Conservation (phyloP, 2,113 vertebrate genomes). For the Dicrurus megarhynchus region DNA sequence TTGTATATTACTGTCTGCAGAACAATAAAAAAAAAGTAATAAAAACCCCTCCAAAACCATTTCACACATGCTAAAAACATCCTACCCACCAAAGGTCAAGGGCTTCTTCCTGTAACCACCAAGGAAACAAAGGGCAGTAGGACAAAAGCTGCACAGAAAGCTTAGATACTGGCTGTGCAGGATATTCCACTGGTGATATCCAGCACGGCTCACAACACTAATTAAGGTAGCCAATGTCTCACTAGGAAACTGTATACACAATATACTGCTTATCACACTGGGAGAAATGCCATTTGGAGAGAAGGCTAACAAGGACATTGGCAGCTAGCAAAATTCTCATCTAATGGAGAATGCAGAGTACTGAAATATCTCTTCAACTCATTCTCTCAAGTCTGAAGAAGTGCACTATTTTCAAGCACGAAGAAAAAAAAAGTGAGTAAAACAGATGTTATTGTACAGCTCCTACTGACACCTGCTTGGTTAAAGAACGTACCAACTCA, state of each 20-base stretch:
- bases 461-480: not conserved
- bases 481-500: not conserved
- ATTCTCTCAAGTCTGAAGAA: not conserved
- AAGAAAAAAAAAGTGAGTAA: not conserved
- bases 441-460: not conserved
- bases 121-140: not conserved
- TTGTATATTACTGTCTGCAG: not conserved
- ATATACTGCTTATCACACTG: not conserved
- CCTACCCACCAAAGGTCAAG: conserved; percentile 23
- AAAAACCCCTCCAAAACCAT: not conserved
- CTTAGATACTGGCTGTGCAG: not conserved
- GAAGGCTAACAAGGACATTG: not conserved
- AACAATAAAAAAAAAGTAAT: not conserved
- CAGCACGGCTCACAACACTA: not conserved
- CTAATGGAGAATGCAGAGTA: not conserved
- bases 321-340: not conserved
- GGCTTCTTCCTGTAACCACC: not conserved
- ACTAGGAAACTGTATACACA: not conserved
- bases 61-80: not conserved
- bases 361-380: not conserved
- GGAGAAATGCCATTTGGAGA: not conserved
- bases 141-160: not conserved
- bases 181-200: not conserved
- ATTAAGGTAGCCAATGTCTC: not conserved
- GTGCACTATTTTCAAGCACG: not conserved